phyloP scores from a whole-genome alignment of 1,140 invertebrate genomes.

The Brachionus plicatilis region DNA sequence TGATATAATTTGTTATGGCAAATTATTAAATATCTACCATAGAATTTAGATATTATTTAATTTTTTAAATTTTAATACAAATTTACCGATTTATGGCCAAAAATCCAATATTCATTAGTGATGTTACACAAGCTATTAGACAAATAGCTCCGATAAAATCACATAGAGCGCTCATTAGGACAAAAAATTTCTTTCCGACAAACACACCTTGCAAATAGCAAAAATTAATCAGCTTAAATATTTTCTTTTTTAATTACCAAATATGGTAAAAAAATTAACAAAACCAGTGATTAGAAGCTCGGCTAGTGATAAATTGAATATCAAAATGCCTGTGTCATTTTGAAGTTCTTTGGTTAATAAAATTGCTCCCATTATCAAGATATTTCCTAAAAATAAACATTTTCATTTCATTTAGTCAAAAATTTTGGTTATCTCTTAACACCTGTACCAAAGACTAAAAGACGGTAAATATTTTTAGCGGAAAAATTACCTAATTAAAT shows the following conservation, averaged over 20 bases:
- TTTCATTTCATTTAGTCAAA: background rate
- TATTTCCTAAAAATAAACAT: background rate
- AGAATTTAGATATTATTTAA: background rate
- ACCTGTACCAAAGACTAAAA: too few relatives aligned
- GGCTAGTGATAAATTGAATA: conserved; percentile 40
- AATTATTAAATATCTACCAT: conserved; percentile 22
- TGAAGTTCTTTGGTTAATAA: conserved; percentile 28
- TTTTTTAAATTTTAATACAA: background rate
- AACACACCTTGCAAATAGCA: background rate
- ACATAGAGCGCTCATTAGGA: background rate
- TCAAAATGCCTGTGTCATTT: conserved; percentile 33
- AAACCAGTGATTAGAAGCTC: conserved; percentile 36
- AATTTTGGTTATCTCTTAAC: too few relatives aligned
- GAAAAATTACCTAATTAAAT: too few relatives aligned
- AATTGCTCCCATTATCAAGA: conserved; percentile 23
- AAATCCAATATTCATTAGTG: conserved; percentile 40
- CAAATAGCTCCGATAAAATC: conserved; percentile 22
- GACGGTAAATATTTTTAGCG: too few relatives aligned
- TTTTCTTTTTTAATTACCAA: conserved; percentile 3
- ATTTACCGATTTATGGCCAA: conserved; percentile 42
- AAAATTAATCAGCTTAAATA: background rate
- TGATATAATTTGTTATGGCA: conserved; percentile 38
- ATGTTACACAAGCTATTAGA: conserved; percentile 26
- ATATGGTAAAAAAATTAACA: conserved; percentile 39
- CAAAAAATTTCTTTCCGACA: conserved; percentile 23